phyloP scores from a whole-genome alignment of 2,888 invertebrate genomes.

The Nomada fabriciana region DNA sequence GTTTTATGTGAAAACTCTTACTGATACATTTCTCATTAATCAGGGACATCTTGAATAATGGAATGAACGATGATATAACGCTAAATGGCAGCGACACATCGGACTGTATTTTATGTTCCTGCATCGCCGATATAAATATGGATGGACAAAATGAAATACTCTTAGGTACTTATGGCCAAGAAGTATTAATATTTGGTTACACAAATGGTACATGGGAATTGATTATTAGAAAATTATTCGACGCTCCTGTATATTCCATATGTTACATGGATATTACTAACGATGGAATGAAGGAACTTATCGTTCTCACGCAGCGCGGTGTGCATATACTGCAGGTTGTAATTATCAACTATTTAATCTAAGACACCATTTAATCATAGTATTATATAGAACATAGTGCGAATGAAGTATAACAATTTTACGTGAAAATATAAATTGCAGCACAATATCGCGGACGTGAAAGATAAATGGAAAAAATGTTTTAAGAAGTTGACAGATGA shows the following conservation, averaged over 20 bases:
- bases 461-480: conserved; percentile 75
- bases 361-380: neutral
- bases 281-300: conserved; percentile 88
- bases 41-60: conserved; percentile 85
- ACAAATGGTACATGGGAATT: conserved; percentile 84
- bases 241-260: conserved; percentile 87
- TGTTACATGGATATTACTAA: conserved; percentile 88
- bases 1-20: neutral
- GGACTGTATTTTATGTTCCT: conserved; percentile 87
- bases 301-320: conserved; percentile 88
- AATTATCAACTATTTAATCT: conserved; percentile 8
- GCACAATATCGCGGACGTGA: conserved; percentile 77
- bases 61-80: conserved; percentile 84
- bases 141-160: conserved; percentile 89
- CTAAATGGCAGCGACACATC: conserved; percentile 86
- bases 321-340: conserved; percentile 88
- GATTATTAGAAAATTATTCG: conserved; percentile 86
- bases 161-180: conserved; percentile 89
- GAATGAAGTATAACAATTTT: neutral
- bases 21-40: conserved; percentile 42
- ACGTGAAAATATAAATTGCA: conserved; percentile 54
- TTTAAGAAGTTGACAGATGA: conserved; percentile 61
- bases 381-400: neutral
- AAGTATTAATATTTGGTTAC: conserved; percentile 85
- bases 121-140: conserved; percentile 89